A percentile compares a stretch with the other conserved stretches of the same genome.
Evolutionary conservation across 2,113 vertebrate genomes (phyloP).

Genomic region (Bungarus multicinctus): DNA sequence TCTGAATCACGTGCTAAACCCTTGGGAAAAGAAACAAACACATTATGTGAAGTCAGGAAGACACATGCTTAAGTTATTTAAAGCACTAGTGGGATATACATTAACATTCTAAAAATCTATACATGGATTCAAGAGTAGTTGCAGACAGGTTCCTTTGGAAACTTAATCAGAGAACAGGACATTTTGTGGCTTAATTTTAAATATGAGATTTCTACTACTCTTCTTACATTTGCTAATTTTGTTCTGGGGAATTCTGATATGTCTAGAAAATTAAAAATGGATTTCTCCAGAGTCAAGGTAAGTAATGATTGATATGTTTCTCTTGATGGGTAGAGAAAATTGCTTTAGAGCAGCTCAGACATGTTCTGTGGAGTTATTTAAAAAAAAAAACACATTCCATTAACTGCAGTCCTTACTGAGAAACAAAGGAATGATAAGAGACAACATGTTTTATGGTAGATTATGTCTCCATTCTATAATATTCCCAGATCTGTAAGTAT

Average conservation of each 20-base stretch:
- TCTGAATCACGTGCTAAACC: slow-evolving; percentile 42
- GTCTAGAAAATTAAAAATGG: not conserved
- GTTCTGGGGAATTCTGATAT: not conserved
- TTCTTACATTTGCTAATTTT: not conserved
- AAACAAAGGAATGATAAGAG: not conserved
- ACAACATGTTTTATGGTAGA: not conserved
- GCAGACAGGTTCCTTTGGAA: not conserved
- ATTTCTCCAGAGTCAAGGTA: not conserved
- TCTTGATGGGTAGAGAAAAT: not conserved
- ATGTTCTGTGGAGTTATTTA: not conserved
- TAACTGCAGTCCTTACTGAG: not conserved
- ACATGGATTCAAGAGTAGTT: not conserved
- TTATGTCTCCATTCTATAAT: not conserved
- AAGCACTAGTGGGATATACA: not conserved
- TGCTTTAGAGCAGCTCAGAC: not conserved
- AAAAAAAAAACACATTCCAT: not conserved
- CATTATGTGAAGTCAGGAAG: slow-evolving; percentile 5
- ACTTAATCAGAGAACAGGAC: not conserved
- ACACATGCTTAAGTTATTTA: not conserved
- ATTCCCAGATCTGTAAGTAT: not conserved
- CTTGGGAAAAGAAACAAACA: slow-evolving; percentile 33
- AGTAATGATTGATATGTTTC: not conserved
- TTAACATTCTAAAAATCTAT: not conserved
- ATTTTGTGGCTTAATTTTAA: not conserved
- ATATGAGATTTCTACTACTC: not conserved